Conservation (phyloP, 2,888 invertebrate genomes). For the Luffia ferchaultella region DNA sequence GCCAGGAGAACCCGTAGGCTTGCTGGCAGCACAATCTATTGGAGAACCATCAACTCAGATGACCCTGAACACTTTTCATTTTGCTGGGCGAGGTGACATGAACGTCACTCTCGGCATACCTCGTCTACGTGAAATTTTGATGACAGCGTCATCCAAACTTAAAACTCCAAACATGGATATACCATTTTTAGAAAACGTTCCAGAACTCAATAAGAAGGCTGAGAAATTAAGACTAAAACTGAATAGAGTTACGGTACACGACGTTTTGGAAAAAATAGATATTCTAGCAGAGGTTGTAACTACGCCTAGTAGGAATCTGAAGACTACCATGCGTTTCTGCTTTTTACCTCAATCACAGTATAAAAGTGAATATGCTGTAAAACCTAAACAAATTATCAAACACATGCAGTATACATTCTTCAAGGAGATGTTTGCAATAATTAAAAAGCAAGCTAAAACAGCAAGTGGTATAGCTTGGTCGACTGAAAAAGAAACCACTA, state of each 20-base stretch:
- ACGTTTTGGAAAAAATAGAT: slow-evolving; percentile 78
- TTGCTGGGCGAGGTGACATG: slow-evolving; percentile 99
- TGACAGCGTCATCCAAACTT: slow-evolving; percentile 92
- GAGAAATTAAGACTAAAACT: slow-evolving; percentile 76
- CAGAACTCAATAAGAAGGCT: slow-evolving; percentile 62
- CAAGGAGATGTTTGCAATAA: slow-evolving; percentile 68
- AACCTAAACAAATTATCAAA: slow-evolving; percentile 73
- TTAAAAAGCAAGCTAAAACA: slow-evolving; percentile 67
- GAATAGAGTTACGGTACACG: slow-evolving; percentile 79
- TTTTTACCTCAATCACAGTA: slow-evolving; percentile 81
- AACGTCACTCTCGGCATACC: slow-evolving; percentile 99
- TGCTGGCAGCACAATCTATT: slow-evolving; percentile 96
- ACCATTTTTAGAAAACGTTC: slow-evolving; percentile 71
- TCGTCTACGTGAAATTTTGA: slow-evolving; percentile 93
- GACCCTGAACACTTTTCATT: slow-evolving; percentile 99
- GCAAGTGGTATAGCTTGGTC: slow-evolving; percentile 59
- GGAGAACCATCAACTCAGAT: slow-evolving; percentile 99
- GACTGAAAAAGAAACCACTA: slow-evolving; percentile 45
- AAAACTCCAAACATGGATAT: slow-evolving; percentile 98
- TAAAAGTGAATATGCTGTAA: slow-evolving; percentile 74
- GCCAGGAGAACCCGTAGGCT: slow-evolving; percentile 96
- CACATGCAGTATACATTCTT: slow-evolving; percentile 80
- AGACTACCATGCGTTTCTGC: slow-evolving; percentile 73
- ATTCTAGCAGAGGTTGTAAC: slow-evolving; percentile 68
- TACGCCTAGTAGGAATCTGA: slow-evolving; percentile 61